Base-by-base conservation (phyloP, 2,888 invertebrate genomes). In the Chouioia cunea region DNA sequence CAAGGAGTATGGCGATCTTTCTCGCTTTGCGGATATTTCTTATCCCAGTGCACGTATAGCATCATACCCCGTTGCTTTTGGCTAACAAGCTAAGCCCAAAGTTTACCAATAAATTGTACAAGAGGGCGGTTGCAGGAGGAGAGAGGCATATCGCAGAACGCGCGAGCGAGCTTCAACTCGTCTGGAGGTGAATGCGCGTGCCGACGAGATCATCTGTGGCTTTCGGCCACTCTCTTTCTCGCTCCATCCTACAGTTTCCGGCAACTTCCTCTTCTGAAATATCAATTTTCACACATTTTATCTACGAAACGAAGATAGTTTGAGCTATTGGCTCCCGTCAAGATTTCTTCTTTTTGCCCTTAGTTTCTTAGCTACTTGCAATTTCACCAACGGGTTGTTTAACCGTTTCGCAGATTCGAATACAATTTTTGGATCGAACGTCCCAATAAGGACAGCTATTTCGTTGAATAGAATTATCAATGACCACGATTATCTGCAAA, bases 71-170 rank as follows among this genome's bases (percentile, higher is more conserved):
- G 52, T 57, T n/a, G n/a, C n/a, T n/a, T n/a, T 27, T 44, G 59
- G 18, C 84, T 84, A 85, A 85, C 85, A 82, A 85, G 85, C 84
- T 78, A 80, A 27, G 27, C 27, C 80, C 82, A 85, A 85, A 85
- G 85, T 85, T 85, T 85, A 85, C 85, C 84, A 83, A 85, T 85
- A 85, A 85, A 85, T 85, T 85, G 83, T 83, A 82, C 80, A 82
- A 81, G 79, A 76, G 76, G 76, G 76, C 77, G 74, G 27, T 44
- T 22, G 44, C 43, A 53, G 66, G 12, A 71, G 78, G 74, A 75
- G 79, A 75, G 77, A 74, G 78, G 81, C 82, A 82, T 81, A 82
- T 80, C 81, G 75, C 74, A 71, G 71, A 71, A 64, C 65, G 70
- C 73, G 74, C 73, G 71, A 66, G 50, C 69, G 62, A 71, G 65